A percentile compares a stretch with the other conserved stretches of the same genome.
Evolutionary conservation across 2,888 invertebrate species (phyloP).

Genomic region (Carabus problematicus): DNA sequence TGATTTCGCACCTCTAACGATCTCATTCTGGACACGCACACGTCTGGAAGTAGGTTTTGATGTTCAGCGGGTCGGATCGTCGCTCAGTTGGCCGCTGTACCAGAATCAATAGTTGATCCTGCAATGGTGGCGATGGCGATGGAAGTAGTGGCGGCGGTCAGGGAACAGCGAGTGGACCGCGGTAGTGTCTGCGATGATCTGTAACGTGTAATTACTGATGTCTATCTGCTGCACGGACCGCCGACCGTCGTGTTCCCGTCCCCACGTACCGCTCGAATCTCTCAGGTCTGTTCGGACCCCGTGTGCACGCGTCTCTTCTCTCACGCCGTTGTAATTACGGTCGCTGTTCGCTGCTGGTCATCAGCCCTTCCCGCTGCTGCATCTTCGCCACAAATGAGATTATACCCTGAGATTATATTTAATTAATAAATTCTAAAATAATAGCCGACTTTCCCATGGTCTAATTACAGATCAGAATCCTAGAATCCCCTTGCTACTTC

Average conservation of each 20-base stretch:
- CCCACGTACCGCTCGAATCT: too few relatives aligned
- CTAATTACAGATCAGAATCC: slow-evolving; percentile 16
- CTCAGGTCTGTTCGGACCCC: too few relatives aligned
- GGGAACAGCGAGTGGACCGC: neutral
- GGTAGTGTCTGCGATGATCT: slow-evolving; percentile 38
- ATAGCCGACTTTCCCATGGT: neutral
- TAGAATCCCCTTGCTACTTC: slow-evolving; percentile 10
- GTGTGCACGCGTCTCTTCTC: slow-evolving; percentile 6
- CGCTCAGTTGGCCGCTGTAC: neutral
- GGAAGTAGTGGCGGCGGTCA: too few relatives aligned
- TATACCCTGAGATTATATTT: slow-evolving; percentile 23
- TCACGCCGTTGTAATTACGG: slow-evolving; percentile 10
- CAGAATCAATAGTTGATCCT: too few relatives aligned
- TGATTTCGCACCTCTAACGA: slow-evolving; percentile 38
- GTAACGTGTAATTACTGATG: slow-evolving; percentile 39
- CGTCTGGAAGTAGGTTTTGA: slow-evolving; percentile 23
- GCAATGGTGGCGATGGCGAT: too few relatives aligned
- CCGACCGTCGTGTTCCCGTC: neutral
- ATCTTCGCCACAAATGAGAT: slow-evolving; percentile 21
- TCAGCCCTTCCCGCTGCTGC: neutral
- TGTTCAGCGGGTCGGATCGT: neutral
- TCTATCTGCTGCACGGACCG: slow-evolving; percentile 22
- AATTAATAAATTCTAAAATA: slow-evolving; percentile 29
- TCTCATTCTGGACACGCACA: slow-evolving; percentile 35
- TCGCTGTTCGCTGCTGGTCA: slow-evolving; percentile 1